These are phyloP conservation scores for Drosophila antonietae DNA, from an alignment of 2,888 invertebrate genomes.

Conservation along the genomic window DNA sequence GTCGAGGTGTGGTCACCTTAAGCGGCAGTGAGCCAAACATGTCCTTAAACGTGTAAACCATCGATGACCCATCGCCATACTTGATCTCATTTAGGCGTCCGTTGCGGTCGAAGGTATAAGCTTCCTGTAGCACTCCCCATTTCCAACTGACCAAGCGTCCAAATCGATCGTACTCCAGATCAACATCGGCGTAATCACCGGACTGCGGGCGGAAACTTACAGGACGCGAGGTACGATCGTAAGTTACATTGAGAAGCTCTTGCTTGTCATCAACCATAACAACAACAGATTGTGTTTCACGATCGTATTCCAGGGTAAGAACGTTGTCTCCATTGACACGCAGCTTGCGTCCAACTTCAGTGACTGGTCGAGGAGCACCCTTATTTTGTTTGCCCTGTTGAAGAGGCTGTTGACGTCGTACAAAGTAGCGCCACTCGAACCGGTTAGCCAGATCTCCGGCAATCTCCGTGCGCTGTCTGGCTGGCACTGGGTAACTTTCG, in stretches of 20 bases:
- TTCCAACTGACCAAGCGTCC: constrained; percentile 95
- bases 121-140: constrained; percentile 96
- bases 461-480: constrained; percentile 95
- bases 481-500: constrained; percentile 96
- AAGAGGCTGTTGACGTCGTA: constrained; percentile 87
- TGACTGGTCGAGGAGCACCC: constrained; percentile 86
- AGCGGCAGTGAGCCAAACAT: constrained; percentile 95
- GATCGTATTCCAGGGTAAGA: constrained; percentile 95
- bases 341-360: constrained; percentile 93
- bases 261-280: constrained; percentile 95
- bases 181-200: constrained; percentile 94
- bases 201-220: constrained; percentile 94
- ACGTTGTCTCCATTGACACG: constrained; percentile 96
- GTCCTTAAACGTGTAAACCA: constrained; percentile 96
- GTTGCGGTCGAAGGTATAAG: constrained; percentile 94
- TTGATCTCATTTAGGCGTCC: constrained; percentile 95
- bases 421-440: constrained; percentile 98
- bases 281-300: constrained; percentile 93
- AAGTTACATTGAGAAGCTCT: constrained; percentile 93
- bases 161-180: constrained; percentile 95
- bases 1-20: constrained; percentile 97
- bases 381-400: constrained; percentile 87
- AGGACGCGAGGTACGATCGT: constrained; percentile 93
- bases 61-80: constrained; percentile 95
- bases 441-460: constrained; percentile 95